These are phyloP conservation scores for Cranoglanis bouderius DNA, from an alignment of 2,113 vertebrate species.

Conservation along the genomic window DNA sequence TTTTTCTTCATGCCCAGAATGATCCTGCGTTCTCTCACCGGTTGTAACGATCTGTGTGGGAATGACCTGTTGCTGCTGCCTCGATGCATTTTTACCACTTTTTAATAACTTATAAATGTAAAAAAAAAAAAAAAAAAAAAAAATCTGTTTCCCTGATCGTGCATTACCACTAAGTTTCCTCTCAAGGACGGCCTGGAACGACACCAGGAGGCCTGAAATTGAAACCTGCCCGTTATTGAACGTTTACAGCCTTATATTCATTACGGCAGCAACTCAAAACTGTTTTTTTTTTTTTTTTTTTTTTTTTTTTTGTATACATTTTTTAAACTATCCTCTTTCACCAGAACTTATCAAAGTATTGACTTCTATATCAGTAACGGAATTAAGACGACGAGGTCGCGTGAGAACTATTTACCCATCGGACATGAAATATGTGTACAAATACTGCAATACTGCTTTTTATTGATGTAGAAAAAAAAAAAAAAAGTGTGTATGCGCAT, in stretches of 20 bases:
- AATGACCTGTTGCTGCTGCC: conserved; percentile 26
- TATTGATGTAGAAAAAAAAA: conserved; percentile 5
- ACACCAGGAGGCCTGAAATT: neutral
- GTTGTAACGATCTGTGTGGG: conserved; percentile 46
- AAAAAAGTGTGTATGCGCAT: conserved; percentile 3
- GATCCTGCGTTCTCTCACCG: conserved; percentile 9
- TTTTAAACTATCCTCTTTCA: conserved; percentile 2
- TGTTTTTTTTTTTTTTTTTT: neutral
- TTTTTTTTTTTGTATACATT: neutral
- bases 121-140: too few species aligned
- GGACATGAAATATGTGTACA: conserved; percentile 23
- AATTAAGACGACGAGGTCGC: neutral
- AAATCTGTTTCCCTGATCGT: neutral
- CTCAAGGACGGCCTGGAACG: neutral
- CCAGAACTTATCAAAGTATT: conserved; percentile 19
- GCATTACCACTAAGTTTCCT: neutral
- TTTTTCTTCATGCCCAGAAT: conserved; percentile 3
- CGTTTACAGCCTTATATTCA: conserved; percentile 36
- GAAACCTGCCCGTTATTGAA: conserved; percentile 14
- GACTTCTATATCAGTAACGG: conserved; percentile 13
- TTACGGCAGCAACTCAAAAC: neutral
- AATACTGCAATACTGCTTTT: neutral
- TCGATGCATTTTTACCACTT: neutral
- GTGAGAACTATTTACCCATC: conserved; percentile 14
- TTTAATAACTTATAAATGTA: neutral